Evolutionary conservation across 2,888 invertebrate species (phyloP), one percentile per base, ranked within the genome.

Genomic region (Camponotus fellah): DNA sequence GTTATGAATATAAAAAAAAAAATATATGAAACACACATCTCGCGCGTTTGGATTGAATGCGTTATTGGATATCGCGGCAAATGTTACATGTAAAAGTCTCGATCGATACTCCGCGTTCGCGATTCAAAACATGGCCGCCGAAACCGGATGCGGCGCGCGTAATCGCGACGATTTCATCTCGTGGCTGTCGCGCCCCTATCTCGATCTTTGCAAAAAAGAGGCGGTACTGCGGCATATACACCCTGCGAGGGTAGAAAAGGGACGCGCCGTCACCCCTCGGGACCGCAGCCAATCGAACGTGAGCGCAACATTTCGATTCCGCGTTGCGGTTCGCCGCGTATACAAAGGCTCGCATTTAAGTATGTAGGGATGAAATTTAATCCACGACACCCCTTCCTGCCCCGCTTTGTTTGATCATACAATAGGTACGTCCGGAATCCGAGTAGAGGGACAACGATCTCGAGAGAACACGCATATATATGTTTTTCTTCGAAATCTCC

Each of bases 341-440:
- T 88, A 91, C 91, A 92, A 91, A 89, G 91, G 86, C 81, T 88
- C 86, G 89, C 84, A 89, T 89, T 80, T 90, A 87, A 91, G 87
- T 86, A 88, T 71, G 81, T 86, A 85, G 89, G 88, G 91, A 91
- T 92, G 88, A 91, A 92, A 92, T 93, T 91, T 93, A 92, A 92
- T 91, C 92, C 90, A 75, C 80, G 87, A 88, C 86, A 86, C 85
- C 71, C 80, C 85, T 85, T 60, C 75, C 71, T 60, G n/a, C 26
- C 46, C 46, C 72, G 81, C 43, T 69, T 58, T 71, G 62, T 66
- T 56, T 34, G 64, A 56, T 43, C 34, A 26, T 62, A 75, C 72
- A 72, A 80, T 72, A 46, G 60, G 26, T 32, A 21, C 37, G 46
- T 60, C 71, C 71, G 71, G 69, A n/a, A 26, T 68, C 17, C 2